A percentile compares a stretch with the other conserved stretches of the same genome.
These are phyloP conservation scores for Lochmaea crataegi DNA, from an alignment of 2,888 invertebrate species.

Conservation along the genomic window DNA sequence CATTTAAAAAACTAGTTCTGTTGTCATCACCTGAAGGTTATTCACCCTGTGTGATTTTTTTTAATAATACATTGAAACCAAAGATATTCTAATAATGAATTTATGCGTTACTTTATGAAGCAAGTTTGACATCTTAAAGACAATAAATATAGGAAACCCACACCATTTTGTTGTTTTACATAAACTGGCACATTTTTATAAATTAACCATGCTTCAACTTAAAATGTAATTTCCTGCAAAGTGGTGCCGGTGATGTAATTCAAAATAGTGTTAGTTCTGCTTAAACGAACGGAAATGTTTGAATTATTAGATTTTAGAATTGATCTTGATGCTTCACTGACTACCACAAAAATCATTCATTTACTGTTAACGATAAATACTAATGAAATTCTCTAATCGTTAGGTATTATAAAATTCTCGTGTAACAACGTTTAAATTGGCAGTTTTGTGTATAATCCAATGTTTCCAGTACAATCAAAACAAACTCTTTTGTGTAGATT, in stretches of 20 bases:
- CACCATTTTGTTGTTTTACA: too few relatives aligned
- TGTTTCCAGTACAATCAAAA: background rate
- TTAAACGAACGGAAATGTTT: background rate
- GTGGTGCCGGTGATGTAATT: background rate
- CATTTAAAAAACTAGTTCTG: too few relatives aligned
- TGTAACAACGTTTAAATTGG: background rate
- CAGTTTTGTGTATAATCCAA: background rate
- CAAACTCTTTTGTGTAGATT: constrained; percentile 2
- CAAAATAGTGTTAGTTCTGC: background rate
- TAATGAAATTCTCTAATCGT: background rate
- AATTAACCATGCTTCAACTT: too few relatives aligned
- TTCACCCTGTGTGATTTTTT: too few relatives aligned
- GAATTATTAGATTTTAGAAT: background rate
- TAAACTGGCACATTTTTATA: too few relatives aligned
- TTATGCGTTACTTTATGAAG: too few relatives aligned
- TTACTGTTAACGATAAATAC: background rate
- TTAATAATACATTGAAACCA: too few relatives aligned
- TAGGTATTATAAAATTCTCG: background rate
- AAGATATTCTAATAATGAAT: too few relatives aligned
- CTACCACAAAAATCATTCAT: background rate
- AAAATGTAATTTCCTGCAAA: too few relatives aligned
- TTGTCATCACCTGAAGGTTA: too few relatives aligned
- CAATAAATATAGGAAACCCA: too few relatives aligned
- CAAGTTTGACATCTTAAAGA: too few relatives aligned
- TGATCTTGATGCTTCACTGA: background rate